Conservation (phyloP, 2,797 vertebrate genomes). For the Etheostoma nigrum region DNA sequence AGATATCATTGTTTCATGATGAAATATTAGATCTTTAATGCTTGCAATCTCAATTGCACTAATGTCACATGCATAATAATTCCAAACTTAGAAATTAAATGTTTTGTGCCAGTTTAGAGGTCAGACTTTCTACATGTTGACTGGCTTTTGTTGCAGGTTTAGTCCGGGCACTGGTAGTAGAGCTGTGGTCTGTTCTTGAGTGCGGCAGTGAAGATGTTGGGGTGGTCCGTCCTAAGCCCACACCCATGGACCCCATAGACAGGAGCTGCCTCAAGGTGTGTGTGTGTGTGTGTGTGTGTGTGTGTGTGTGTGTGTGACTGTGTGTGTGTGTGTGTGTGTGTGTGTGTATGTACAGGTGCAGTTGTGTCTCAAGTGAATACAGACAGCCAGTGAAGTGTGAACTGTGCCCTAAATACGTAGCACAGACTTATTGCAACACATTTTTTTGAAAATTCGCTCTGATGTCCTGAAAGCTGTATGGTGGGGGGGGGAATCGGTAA, state of each 20-base stretch:
- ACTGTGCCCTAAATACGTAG: constrained; percentile 30
- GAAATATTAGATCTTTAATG: not conserved
- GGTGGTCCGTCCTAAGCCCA: constrained; percentile 88
- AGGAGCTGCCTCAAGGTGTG: constrained; percentile 92
- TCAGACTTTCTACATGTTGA: not conserved
- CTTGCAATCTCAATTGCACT: not conserved
- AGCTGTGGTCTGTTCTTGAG: constrained; percentile 93
- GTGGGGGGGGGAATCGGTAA: not conserved
- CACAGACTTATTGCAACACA: not conserved
- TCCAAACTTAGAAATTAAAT: not conserved
- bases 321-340: not conserved
- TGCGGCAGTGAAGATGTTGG: constrained; percentile 93
- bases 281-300: not conserved
- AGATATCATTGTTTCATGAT: not conserved
- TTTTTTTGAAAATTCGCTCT: not conserved
- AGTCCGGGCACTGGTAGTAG: constrained; percentile 87
- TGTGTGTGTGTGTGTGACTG: not conserved
- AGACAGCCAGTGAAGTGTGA: constrained; percentile 58
- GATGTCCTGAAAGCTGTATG: not conserved
- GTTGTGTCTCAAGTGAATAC: constrained; percentile 54
- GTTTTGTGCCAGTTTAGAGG: not conserved
- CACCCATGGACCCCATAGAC: constrained; percentile 93
- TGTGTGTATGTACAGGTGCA: constrained; percentile 1
- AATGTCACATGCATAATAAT: not conserved
- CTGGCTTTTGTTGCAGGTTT: constrained; percentile 85